Percentiles rank a stretch among this genome's conserved stretches.
These are phyloP conservation scores for Bombus consobrinus DNA, from an alignment of 1,140 invertebrate species.

Conservation along the genomic window DNA sequence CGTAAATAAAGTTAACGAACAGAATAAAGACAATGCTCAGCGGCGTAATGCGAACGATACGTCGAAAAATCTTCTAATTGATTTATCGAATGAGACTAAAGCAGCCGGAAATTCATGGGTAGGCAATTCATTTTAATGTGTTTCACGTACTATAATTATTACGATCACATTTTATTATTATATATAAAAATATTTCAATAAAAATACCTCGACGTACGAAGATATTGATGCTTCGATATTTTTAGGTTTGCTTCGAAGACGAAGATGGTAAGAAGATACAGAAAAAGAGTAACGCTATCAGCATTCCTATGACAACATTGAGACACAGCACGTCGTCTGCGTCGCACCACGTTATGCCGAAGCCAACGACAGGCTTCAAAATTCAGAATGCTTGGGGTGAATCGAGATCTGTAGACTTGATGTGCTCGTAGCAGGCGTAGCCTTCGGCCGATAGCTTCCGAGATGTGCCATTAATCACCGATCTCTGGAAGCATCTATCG, in stretches of 20 bases:
- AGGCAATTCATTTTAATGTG: conserved; percentile 22
- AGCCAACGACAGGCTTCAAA: conserved; percentile 71
- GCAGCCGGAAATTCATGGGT: conserved; percentile 76
- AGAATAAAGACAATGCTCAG: conserved; percentile 56
- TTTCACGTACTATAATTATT: not conserved
- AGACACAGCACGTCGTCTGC: conserved; percentile 63
- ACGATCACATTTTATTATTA: too few species aligned
- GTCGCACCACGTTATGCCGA: conserved; percentile 71
- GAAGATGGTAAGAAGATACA: conserved; percentile 66
- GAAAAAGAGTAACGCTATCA: conserved; percentile 57
- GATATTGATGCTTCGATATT: not conserved
- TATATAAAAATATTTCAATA: too few species aligned
- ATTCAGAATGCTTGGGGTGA: conserved; percentile 76
- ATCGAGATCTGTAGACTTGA: conserved; percentile 72
- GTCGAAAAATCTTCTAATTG: conserved; percentile 76
- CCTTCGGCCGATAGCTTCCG: conserved; percentile 73
- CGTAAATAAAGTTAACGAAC: conserved; percentile 47
- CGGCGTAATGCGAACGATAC: conserved; percentile 44
- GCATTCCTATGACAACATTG: conserved; percentile 74
- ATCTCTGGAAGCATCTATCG: conserved; percentile 77
- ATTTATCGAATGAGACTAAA: conserved; percentile 74
- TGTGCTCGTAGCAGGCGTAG: conserved; percentile 78
- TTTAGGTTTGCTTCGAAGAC: conserved; percentile 78
- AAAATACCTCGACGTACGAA: not conserved
- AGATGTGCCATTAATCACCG: conserved; percentile 78